Evolutionary conservation across 2,113 vertebrate genomes (phyloP).

Genomic region (Choloepus hoffmanni): DNA sequence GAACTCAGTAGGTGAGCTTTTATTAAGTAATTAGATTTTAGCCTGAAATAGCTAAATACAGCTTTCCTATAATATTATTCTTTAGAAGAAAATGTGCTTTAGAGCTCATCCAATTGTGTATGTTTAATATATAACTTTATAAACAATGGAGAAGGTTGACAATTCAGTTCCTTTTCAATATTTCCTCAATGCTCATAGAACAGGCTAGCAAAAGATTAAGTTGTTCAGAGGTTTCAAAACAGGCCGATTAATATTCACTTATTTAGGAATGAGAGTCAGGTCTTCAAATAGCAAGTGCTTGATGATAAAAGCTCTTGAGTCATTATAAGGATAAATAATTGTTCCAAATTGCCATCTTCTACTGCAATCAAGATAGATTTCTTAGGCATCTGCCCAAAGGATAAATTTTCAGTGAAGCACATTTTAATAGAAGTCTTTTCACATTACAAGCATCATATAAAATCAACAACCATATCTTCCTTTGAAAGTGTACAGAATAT

Average conservation of each 20-base stretch:
- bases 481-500: conserved; percentile 15
- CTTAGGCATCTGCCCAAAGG: conserved; percentile 74
- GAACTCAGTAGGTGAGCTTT: conserved; percentile 27
- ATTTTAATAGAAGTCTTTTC: conserved; percentile 66
- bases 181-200: conserved; percentile 20
- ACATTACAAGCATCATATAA: not conserved
- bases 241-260: conserved; percentile 68
- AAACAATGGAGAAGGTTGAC: conserved; percentile 45
- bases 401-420: conserved; percentile 65
- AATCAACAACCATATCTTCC: conserved; percentile 16
- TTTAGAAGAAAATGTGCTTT: conserved; percentile 24
- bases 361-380: conserved; percentile 82
- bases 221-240: conserved; percentile 61
- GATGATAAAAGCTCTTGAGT: conserved; percentile 80
- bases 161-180: conserved; percentile 53
- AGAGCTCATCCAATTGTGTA: not conserved
- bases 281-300: conserved; percentile 79
- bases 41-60: not conserved
- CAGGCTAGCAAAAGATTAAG: conserved; percentile 61
- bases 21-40: conserved; percentile 51
- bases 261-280: conserved; percentile 76
- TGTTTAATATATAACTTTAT: conserved; percentile 16
- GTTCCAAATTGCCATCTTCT: conserved; percentile 79
- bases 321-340: conserved; percentile 82
- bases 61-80: not conserved